phyloP scores from a whole-genome alignment of 2,888 invertebrate species.

The Nymphalis urticae region DNA sequence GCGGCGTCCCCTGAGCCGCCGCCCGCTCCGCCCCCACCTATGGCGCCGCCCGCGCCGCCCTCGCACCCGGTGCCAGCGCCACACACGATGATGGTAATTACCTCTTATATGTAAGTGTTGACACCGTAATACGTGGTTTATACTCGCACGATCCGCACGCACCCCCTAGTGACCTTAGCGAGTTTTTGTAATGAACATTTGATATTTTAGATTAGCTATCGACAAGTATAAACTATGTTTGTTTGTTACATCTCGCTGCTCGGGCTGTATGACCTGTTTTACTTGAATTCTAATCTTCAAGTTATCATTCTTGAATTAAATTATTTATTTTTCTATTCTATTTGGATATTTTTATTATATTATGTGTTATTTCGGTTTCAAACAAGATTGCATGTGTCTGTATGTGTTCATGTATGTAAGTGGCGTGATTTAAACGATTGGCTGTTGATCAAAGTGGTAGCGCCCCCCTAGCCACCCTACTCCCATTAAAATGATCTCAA shows the following conservation, averaged over 20 bases:
- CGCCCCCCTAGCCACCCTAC: slow-evolving; percentile 27
- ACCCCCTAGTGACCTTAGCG: slow-evolving; percentile 40
- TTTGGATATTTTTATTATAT: too few species aligned
- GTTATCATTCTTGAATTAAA: not conserved
- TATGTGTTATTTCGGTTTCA: not conserved
- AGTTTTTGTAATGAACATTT: slow-evolving; percentile 30
- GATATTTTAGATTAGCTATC: not conserved
- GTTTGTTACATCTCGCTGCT: slow-evolving; percentile 19
- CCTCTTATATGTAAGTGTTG: slow-evolving; percentile 82
- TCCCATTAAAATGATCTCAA: slow-evolving; percentile 68
- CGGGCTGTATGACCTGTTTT: slow-evolving; percentile 17
- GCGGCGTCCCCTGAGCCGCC: slow-evolving; percentile 83
- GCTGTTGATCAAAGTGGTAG: slow-evolving; percentile 31
- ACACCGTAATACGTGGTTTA: slow-evolving; percentile 80
- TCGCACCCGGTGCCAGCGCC: slow-evolving; percentile 63
- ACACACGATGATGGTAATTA: slow-evolving; percentile 82
- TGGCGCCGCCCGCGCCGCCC: slow-evolving; percentile 63
- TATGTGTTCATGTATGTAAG: slow-evolving; percentile 21
- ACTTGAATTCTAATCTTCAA: slow-evolving; percentile 14
- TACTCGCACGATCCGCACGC: slow-evolving; percentile 76
- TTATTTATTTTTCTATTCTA: not conserved
- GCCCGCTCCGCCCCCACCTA: slow-evolving; percentile 80
- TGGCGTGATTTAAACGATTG: slow-evolving; percentile 29
- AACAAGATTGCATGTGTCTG: slow-evolving; percentile 17
- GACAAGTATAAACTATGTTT: slow-evolving; percentile 10